Evolutionary conservation across 1,140 invertebrate species (phyloP).

Genomic region (Linepithema humile): DNA sequence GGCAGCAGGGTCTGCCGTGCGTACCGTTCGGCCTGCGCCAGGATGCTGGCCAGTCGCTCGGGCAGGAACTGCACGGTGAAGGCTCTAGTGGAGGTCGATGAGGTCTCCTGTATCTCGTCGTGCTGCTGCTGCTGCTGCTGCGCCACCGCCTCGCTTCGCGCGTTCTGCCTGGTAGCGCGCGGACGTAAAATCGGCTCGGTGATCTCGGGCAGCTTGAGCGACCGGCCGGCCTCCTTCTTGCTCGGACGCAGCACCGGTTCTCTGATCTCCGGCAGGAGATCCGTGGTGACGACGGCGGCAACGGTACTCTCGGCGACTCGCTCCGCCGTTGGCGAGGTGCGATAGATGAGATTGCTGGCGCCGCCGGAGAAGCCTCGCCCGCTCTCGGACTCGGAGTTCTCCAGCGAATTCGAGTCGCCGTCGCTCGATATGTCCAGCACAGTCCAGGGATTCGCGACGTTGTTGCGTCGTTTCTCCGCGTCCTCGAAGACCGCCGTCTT

Average conservation of each 20-base stretch:
- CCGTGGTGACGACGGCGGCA: constrained; percentile 51
- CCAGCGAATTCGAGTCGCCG: constrained; percentile 78
- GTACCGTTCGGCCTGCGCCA: constrained; percentile 92
- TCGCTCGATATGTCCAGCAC: constrained; percentile 77
- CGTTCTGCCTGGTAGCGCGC: constrained; percentile 82
- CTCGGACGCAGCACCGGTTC: constrained; percentile 83
- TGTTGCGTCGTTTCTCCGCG: background rate
- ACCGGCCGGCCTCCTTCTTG: constrained; percentile 83
- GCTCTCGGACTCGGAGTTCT: constrained; percentile 72
- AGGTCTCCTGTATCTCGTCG: constrained; percentile 75
- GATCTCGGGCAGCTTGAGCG: constrained; percentile 86
- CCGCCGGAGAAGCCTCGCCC: constrained; percentile 77
- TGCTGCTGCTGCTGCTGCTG: constrained; percentile 9
- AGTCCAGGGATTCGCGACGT: constrained; percentile 75
- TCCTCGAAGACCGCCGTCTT: constrained; percentile 47
- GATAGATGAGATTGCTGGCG: constrained; percentile 38
- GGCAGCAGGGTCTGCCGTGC: constrained; percentile 90
- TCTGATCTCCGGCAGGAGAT: constrained; percentile 77
- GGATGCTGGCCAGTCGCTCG: constrained; percentile 89
- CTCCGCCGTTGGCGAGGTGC: background rate
- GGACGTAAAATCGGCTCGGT: constrained; percentile 89
- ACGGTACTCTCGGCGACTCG: constrained; percentile 33
- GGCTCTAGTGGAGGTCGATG: constrained; percentile 75
- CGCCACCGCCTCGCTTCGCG: constrained; percentile 49
- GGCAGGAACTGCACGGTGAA: constrained; percentile 92